Evolutionary conservation across 2,113 vertebrate species (phyloP).

Genomic region (Martes martes): DNA sequence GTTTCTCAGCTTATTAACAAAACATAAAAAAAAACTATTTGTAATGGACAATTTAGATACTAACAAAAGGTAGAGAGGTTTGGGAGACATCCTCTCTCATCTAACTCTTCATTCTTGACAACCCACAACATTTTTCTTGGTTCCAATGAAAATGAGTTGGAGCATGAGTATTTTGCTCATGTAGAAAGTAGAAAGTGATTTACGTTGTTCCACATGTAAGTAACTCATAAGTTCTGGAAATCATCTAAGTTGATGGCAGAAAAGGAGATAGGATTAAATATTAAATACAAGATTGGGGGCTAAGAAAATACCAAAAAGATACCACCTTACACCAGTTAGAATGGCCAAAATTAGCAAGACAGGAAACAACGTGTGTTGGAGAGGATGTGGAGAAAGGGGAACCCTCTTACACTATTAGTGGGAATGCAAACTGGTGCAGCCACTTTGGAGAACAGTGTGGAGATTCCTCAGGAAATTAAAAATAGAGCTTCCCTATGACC

Average conservation of each 20-base stretch:
- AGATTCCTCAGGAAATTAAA: too few species aligned
- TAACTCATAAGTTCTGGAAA: not conserved
- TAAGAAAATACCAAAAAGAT: not conserved
- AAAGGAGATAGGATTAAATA: not conserved
- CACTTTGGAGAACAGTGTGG: too few species aligned
- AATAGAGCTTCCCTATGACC: too few species aligned
- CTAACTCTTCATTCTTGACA: not conserved
- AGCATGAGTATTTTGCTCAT: not conserved
- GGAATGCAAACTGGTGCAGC: too few species aligned
- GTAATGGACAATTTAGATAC: not conserved
- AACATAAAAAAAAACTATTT: not conserved
- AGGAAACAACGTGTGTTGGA: too few species aligned
- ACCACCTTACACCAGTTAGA: too few species aligned
- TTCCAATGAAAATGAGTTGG: not conserved
- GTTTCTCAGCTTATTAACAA: not conserved
- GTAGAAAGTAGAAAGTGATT: not conserved
- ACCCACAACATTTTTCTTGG: not conserved
- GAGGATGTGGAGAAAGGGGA: too few species aligned
- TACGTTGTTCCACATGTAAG: not conserved
- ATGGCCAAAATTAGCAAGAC: too few species aligned
- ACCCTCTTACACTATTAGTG: too few species aligned
- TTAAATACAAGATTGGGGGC: not conserved
- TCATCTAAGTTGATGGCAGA: not conserved
- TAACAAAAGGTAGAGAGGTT: not conserved
- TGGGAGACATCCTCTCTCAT: not conserved